Base-by-base conservation (phyloP, 1,140 invertebrate species). In the Pachypsylla venusta region DNA sequence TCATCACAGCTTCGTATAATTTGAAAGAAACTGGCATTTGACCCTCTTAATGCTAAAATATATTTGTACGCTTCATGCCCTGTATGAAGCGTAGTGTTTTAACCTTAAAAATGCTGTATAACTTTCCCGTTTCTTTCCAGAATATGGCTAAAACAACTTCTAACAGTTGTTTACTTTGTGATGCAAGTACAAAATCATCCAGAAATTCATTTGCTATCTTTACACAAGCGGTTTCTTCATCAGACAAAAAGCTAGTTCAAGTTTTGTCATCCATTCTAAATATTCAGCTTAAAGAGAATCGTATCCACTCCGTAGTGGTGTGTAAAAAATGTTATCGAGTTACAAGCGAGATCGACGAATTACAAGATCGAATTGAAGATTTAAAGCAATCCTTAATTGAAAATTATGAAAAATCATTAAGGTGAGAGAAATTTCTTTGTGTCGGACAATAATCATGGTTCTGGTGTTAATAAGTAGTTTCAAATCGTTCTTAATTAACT, bases 251-350 rank as follows among this genome's bases (percentile, higher is more conserved):
- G 16, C 68, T 80, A 19, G 66, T 70, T 14, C 64, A 70, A 58
- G 67, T 72, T 7, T 73, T 83, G 63, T 71, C 70, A 54, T 65
- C 70, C 35, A 66, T 80, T n/a, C 65, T 81, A 30, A 71, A 75
- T 27, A 70, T 68, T 53, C 69, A 75, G 57, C 63, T 81, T 3
- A 73, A 66, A 27, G 69, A 75, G 63, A 68, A 76, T 4, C 68
- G 68, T 59, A 71, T 73, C 1, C 77, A 79, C 65, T 77, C 76
- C 20, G 66, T 70, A 54, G 68, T 80, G 22, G 67, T 82, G 19
- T 83, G 81, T 67, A 81, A 79, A 68, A 81, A 81, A 63, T 83
- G 81, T 65, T 81, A 71, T 63, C 78, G 78, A 68, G 65, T 79
- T 25, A 72, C 80, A 54, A 75, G 76, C 62, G 79, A 83, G 73